Evolutionary conservation across 2,888 invertebrate species (phyloP), one percentile per base, ranked within the genome.

Genomic region (Dolomedes plantarius): DNA sequence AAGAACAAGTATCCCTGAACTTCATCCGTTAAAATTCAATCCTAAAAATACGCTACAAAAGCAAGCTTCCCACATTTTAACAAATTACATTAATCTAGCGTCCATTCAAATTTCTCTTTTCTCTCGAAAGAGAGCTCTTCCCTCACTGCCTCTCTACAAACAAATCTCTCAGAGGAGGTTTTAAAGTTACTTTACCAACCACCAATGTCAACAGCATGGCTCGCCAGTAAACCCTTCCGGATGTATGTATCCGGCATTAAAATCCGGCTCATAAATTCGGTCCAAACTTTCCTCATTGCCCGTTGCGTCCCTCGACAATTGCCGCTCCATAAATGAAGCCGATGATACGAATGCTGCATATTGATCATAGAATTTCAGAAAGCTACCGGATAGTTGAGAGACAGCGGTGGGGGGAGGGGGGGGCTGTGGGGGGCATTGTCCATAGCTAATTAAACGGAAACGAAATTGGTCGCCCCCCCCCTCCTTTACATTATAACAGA

Each of bases 311-410:
- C 56, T 11, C 23, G 56, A 56, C 56, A 23, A 56, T 56, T 56
- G 56, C 23, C 6, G 6, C 41, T 46, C 41, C 16, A 46, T 46
- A 46, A 46, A 56, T 23, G 19, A 56, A 56, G 23, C 56, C 56
- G 56, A 56, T 56, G 56, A 56, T 23, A 3, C 56, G 23, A 56
- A 23, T 23, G 56, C 23, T 56, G 56, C 16, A 56, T 56, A 56
- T 56, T 56, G 56, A 56, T 56, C 56, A 56, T 56, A 23, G 56
- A 56, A 56, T 56, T 56, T 56, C 56, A 56, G 56, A 56, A 56
- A 56, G 56, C 56, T 56, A 23, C 56, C 23, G 23, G 2, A 56
- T 9, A 16, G 9, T 13, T 9, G 41, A 46, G 41, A 46, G 16
- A 13, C 41, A 7, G 5, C 5, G 23, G 56, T 56, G 11, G 56